Evolutionary conservation across 2,797 vertebrate genomes (phyloP).

Genomic region (Phoeniculus purpureus): DNA sequence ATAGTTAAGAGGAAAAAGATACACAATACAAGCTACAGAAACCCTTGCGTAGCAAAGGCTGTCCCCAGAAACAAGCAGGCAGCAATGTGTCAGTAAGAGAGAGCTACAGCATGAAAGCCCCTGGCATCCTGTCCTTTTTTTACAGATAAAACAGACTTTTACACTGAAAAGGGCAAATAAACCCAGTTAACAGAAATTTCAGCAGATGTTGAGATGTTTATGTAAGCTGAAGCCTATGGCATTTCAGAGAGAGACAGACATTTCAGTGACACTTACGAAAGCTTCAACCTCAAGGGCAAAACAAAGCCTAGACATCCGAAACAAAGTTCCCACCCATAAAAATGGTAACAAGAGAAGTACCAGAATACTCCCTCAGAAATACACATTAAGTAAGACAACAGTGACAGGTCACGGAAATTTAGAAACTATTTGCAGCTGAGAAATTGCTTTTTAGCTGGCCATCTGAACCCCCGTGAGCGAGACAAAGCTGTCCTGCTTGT

Average conservation of each 20-base stretch:
- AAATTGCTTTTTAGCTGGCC: not conserved
- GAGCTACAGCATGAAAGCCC: not conserved
- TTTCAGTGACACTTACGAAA: not conserved
- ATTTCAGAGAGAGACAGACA: not conserved
- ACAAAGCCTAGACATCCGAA: not conserved
- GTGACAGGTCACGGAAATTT: not conserved
- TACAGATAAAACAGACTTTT: not conserved
- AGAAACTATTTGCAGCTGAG: not conserved
- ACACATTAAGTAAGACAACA: not conserved
- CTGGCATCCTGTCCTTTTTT: not conserved
- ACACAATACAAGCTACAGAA: not conserved
- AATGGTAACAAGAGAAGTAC: not conserved
- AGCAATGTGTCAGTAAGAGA: not conserved
- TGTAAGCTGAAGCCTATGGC: not conserved
- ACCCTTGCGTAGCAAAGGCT: not conserved
- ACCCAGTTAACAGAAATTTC: not conserved
- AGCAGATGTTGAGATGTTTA: not conserved
- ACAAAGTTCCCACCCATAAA: not conserved
- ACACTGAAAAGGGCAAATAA: not conserved
- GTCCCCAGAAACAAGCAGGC: not conserved
- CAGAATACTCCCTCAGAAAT: not conserved
- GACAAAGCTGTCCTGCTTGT: not conserved
- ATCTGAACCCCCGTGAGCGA: not conserved
- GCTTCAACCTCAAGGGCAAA: not conserved
- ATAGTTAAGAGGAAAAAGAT: not conserved